Percentiles rank a stretch among this genome's conserved stretches.
Evolutionary conservation across 2,113 vertebrate genomes (phyloP).

Genomic region (Setophaga petechia): DNA sequence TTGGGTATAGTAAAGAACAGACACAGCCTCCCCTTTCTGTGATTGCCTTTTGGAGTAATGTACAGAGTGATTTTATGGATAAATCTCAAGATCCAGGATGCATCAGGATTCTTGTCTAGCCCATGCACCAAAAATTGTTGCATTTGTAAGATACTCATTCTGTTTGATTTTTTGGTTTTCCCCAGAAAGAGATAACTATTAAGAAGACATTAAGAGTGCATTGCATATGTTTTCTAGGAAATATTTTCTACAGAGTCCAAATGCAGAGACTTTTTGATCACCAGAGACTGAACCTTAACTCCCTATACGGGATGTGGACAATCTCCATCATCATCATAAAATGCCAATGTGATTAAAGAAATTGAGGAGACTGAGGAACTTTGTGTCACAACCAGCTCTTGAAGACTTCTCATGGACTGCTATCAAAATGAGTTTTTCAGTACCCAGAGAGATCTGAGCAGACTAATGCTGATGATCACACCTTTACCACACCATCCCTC

Average conservation of each 20-base stretch:
- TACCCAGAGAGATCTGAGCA: background rate
- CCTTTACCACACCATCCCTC: background rate
- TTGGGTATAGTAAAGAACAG: background rate
- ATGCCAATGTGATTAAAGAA: background rate
- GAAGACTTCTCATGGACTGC: background rate
- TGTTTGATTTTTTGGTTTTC: background rate
- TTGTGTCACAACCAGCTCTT: background rate
- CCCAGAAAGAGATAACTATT: fast-evolving
- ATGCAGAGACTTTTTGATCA: background rate
- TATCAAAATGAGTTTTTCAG: background rate
- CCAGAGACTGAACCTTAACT: fast-evolving
- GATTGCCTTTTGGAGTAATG: background rate
- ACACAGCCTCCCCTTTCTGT: background rate
- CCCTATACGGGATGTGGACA: background rate
- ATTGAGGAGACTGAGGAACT: background rate
- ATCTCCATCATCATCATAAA: background rate
- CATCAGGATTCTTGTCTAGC: background rate
- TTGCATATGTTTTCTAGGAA: background rate
- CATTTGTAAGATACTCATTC: background rate
- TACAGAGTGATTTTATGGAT: background rate
- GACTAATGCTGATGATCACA: background rate
- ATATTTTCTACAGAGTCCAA: background rate
- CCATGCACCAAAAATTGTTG: fast-evolving
- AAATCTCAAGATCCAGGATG: background rate
- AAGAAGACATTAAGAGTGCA: background rate